These are phyloP conservation scores for Muscina levida DNA, from an alignment of 2,888 invertebrate genomes.

Conservation along the genomic window DNA sequence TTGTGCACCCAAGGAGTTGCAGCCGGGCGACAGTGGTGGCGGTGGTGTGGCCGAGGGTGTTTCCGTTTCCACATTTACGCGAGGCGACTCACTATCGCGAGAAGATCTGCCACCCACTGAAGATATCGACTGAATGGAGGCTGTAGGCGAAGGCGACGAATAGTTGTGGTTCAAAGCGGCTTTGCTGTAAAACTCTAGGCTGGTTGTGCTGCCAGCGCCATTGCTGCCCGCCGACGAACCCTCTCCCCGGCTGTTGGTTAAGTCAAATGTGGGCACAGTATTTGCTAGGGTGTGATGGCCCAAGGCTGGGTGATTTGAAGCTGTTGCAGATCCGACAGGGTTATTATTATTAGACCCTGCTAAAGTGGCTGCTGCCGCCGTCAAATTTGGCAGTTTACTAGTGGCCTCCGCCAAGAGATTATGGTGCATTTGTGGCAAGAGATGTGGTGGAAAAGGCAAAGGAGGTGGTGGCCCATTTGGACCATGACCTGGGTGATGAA, in stretches of 20 bases:
- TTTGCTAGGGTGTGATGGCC: constrained; percentile 36
- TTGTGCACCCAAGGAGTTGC: constrained; percentile 71
- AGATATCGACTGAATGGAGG: constrained; percentile 79
- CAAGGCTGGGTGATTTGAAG: constrained; percentile 63
- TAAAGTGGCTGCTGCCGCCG: constrained; percentile 65
- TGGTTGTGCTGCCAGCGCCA: constrained; percentile 64
- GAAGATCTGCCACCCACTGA: constrained; percentile 78
- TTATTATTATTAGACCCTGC: constrained; percentile 29
- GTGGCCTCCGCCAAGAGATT: constrained; percentile 78
- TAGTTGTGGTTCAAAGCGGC: constrained; percentile 70
- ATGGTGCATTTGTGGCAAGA: constrained; percentile 76
- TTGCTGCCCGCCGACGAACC: constrained; percentile 69
- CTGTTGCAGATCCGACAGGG: constrained; percentile 4
- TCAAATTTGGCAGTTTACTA: constrained; percentile 75
- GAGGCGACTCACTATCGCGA: constrained; percentile 77
- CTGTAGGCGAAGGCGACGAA: constrained; percentile 78
- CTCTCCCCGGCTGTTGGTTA: constrained; percentile 67
- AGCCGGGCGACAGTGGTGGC: constrained; percentile 71
- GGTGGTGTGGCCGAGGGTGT: constrained; percentile 78
- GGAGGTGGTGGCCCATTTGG: constrained; percentile 70
- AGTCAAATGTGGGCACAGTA: constrained; percentile 68
- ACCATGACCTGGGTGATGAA: constrained; percentile 73
- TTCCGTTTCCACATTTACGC: constrained; percentile 79
- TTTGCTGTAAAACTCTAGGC: constrained; percentile 69
- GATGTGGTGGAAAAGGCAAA: constrained; percentile 75